Percentiles rank a stretch among this genome's conserved stretches.
phyloP scores from a whole-genome alignment of 2,797 vertebrate species.

The Syngnathus rostellatus region DNA sequence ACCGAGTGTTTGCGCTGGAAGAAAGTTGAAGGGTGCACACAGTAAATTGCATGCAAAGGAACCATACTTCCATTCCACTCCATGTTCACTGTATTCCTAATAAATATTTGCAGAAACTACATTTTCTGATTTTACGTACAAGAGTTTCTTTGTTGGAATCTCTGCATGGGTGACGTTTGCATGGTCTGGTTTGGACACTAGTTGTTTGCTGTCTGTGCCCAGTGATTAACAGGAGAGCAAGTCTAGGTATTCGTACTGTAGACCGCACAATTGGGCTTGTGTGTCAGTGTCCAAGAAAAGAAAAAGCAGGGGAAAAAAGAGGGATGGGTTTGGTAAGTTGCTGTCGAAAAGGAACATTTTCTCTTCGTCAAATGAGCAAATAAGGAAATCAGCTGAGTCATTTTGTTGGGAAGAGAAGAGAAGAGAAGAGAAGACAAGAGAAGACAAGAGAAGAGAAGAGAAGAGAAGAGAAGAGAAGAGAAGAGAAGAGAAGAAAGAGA shows the following conservation, averaged over 20 bases:
- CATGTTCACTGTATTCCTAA: too few species aligned
- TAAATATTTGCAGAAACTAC: too few species aligned
- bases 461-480: constrained; percentile 9
- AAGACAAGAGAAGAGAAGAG: constrained; percentile 15
- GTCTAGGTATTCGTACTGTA: too few species aligned
- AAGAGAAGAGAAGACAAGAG: constrained; percentile 31
- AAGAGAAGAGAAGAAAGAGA: constrained; percentile 23
- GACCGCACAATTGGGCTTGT: too few species aligned
- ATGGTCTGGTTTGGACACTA: neutral
- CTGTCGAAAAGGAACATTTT: constrained; percentile 14
- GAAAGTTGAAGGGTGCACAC: too few species aligned
- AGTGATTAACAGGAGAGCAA: neutral
- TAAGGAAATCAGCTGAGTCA: constrained; percentile 57
- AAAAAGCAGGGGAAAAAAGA: neutral
- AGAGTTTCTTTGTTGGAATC: neutral
- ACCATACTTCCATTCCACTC: too few species aligned
- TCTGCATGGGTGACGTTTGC: too few species aligned
- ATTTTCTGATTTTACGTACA: neutral
- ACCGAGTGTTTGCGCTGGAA: neutral
- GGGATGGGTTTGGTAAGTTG: neutral
- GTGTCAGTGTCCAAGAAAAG: too few species aligned
- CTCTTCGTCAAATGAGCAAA: constrained; percentile 42
- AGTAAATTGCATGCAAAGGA: too few species aligned
- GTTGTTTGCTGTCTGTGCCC: neutral
- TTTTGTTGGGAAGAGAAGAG: constrained; percentile 29